Conservation (phyloP, 2,888 invertebrate genomes). For the Plusia festucae region DNA sequence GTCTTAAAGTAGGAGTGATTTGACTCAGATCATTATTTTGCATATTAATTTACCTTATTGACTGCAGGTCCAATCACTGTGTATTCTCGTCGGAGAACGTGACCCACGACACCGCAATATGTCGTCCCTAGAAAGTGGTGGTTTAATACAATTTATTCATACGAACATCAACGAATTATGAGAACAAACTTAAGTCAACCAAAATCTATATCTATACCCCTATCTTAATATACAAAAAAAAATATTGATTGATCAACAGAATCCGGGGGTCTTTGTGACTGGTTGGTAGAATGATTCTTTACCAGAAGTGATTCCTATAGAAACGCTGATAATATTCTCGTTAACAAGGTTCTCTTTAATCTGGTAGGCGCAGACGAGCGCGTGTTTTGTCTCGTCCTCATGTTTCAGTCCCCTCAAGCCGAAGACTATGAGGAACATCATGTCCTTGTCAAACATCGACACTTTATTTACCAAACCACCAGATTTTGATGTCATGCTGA, state of each 20-base stretch:
- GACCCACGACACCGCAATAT: constrained; percentile 94
- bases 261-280: no score
- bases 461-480: constrained; percentile 92
- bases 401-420: constrained; percentile 93
- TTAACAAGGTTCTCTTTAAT: constrained; percentile 85
- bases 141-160: no score
- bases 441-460: constrained; percentile 92
- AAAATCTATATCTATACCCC: no score
- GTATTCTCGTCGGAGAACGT: constrained; percentile 92
- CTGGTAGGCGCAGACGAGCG: constrained; percentile 90
- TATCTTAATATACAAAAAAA: no score
- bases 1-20: no score
- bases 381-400: constrained; percentile 91
- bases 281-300: constrained; percentile 26
- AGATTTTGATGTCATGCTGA: constrained; percentile 82
- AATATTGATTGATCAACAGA: no score
- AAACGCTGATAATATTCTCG: constrained; percentile 85
- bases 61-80: constrained; percentile 93
- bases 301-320: constrained; percentile 92
- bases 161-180: no score
- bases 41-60: constrained; percentile 85
- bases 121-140: constrained; percentile 86
- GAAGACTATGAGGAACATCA: constrained; percentile 92
- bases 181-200: no score
- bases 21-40: no score